Conservation (phyloP, 2,797 vertebrate genomes). For the Sebastes reedi region DNA sequence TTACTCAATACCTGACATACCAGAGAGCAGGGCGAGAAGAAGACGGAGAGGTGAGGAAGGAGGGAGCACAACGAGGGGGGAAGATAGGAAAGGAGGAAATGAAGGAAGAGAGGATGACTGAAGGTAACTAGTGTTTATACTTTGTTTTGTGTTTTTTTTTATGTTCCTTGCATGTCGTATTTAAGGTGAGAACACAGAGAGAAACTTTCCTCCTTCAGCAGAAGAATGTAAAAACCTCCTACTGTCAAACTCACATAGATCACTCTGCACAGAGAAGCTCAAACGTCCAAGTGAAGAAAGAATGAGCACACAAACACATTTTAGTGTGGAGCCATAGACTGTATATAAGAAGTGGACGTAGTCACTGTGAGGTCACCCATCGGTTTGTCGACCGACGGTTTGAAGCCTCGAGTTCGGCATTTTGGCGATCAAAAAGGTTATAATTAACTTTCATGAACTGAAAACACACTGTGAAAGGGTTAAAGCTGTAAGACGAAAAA, state of each 20-base stretch:
- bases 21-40: conserved; percentile 34
- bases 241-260: not conserved
- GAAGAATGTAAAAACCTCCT: not conserved
- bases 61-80: not conserved
- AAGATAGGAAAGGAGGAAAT: not conserved
- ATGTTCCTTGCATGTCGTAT: not conserved
- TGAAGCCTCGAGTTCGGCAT: no score
- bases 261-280: not conserved
- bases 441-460: no score
- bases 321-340: no score
- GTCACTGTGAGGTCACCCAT: no score
- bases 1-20: conserved; percentile 69
- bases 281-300: not conserved
- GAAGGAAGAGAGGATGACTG: not conserved
- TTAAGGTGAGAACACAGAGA: not conserved
- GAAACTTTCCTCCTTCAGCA: not conserved
- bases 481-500: no score
- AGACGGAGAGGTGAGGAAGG: conserved; percentile 7
- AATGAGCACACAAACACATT: not conserved
- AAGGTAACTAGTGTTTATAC: not conserved
- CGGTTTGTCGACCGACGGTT: no score
- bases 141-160: not conserved
- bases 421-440: no score
- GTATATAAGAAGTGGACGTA: no score
- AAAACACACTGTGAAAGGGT: no score